Percentiles rank a stretch among this genome's conserved stretches.
phyloP scores from a whole-genome alignment of 2,113 vertebrate genomes.

The Sula dactylatra region DNA sequence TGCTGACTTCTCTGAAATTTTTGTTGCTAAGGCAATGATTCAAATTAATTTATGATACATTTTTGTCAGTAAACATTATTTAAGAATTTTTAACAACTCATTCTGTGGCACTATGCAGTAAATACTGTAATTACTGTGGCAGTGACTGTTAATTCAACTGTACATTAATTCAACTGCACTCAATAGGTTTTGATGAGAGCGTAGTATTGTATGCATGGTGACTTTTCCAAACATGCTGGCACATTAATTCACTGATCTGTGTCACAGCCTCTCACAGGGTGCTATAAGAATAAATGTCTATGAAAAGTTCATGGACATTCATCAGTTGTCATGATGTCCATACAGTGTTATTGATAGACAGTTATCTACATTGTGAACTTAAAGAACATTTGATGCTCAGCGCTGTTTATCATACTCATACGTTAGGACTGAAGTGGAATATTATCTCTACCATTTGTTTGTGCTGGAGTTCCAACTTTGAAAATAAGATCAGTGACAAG shows the following conservation, averaged over 20 bases:
- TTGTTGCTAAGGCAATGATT: not conserved
- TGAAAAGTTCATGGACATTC: not conserved
- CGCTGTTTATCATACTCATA: not conserved
- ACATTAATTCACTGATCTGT: not conserved
- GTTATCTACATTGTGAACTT: not conserved
- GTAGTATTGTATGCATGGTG: not conserved
- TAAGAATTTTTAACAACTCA: not conserved
- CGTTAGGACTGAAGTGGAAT: not conserved
- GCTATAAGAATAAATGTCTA: not conserved
- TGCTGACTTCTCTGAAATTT: not conserved
- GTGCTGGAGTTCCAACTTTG: not conserved
- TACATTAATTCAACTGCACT: not conserved
- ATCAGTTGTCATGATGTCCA: not conserved
- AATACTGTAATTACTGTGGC: not conserved
- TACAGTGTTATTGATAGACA: not conserved
- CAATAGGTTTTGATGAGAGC: not conserved
- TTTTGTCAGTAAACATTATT: not conserved
- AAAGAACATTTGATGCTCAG: not conserved
- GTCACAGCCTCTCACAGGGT: not conserved
- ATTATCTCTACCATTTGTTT: not conserved
- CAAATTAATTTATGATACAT: not conserved
- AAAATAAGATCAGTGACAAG: not conserved
- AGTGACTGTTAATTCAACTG: not conserved
- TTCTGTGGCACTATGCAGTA: not conserved
- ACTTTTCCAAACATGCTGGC: not conserved